Evolutionary conservation across 2,888 invertebrate genomes (phyloP).

Genomic region (Oxycera nigricornis): DNA sequence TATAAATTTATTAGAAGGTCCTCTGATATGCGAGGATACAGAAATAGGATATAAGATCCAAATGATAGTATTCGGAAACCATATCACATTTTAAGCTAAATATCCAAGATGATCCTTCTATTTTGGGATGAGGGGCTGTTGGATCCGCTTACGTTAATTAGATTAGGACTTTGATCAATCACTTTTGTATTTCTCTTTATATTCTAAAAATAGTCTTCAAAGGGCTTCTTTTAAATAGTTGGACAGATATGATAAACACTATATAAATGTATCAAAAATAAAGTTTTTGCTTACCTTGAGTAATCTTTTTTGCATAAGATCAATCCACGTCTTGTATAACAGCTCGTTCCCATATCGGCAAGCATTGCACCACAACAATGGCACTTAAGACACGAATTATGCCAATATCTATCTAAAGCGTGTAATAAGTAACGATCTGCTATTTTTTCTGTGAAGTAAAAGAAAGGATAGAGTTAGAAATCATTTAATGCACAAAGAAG

Average conservation of each 20-base stretch:
- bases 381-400: conserved; percentile 94
- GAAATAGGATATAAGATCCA: no score
- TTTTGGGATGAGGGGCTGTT: no score
- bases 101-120: no score
- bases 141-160: no score
- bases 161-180: no score
- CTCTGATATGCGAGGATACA: not conserved
- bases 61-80: no score
- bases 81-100: no score
- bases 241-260: no score
- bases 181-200: no score
- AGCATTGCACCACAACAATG: conserved; percentile 87
- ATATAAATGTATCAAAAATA: not conserved
- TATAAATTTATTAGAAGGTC: not conserved
- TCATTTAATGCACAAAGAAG: not conserved
- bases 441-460: conserved; percentile 69
- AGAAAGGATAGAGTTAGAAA: not conserved
- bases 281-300: conserved; percentile 75
- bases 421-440: conserved; percentile 89
- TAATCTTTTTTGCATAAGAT: conserved; percentile 96
- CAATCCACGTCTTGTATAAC: conserved; percentile 92
- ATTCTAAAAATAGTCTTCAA: no score
- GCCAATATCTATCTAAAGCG: conserved; percentile 95
- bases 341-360: conserved; percentile 89
- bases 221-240: no score